Evolutionary conservation across 2,888 invertebrate species (phyloP).

Genomic region (Furcula furcula): DNA sequence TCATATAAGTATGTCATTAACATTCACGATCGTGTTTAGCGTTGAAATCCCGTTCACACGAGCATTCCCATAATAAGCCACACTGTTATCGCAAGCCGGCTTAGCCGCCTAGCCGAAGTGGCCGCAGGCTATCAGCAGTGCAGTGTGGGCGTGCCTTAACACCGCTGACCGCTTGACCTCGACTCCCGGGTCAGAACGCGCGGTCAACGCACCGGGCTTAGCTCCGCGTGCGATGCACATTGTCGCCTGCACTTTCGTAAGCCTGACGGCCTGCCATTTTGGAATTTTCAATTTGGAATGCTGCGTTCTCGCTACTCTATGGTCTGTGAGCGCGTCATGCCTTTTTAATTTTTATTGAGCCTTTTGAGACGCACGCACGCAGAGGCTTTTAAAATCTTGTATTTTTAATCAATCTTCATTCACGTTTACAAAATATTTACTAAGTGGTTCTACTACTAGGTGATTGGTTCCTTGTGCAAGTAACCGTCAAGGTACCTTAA

Average conservation of each 20-base stretch:
- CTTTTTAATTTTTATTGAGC: not conserved
- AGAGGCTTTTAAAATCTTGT: too few relatives aligned
- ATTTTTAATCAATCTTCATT: too few relatives aligned
- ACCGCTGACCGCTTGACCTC: constrained; percentile 74
- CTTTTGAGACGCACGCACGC: not conserved
- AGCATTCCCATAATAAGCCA: constrained; percentile 31
- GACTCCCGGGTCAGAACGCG: constrained; percentile 51
- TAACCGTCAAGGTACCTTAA: too few relatives aligned
- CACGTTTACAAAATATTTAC: too few relatives aligned
- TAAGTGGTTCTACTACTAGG: too few relatives aligned
- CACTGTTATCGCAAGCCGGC: constrained; percentile 17
- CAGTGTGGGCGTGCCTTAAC: constrained; percentile 52
- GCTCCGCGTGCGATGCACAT: constrained; percentile 39
- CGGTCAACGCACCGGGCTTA: constrained; percentile 64
- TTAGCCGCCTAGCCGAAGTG: constrained; percentile 28
- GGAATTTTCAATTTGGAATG: constrained; percentile 37
- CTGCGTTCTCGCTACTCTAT: not conserved
- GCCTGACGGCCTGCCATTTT: constrained; percentile 43
- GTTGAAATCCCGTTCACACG: constrained; percentile 35
- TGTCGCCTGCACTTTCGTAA: constrained; percentile 57
- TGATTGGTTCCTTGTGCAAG: too few relatives aligned
- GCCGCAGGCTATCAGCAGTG: constrained; percentile 40
- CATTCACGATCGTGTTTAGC: constrained; percentile 18
- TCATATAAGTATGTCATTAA: constrained; percentile 7
- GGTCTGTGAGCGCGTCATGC: not conserved